These are phyloP conservation scores for Ivindomyrus marchei DNA, from an alignment of 2,113 vertebrate genomes.

Conservation along the genomic window DNA sequence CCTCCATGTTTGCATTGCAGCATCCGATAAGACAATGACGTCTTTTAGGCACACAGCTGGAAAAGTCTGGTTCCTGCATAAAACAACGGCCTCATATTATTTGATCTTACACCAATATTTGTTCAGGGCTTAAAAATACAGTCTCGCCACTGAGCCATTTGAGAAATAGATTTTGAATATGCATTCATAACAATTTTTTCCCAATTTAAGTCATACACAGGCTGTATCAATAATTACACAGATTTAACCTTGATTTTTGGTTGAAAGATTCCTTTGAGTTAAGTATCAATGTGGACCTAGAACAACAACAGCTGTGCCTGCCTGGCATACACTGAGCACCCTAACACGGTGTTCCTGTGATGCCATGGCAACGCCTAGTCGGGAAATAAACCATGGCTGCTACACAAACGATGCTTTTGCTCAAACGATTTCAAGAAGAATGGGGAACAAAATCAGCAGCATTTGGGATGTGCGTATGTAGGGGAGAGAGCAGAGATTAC, in stretches of 20 bases:
- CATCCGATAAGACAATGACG: slow-evolving; percentile 56
- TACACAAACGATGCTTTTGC: not conserved
- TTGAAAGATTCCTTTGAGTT: not conserved
- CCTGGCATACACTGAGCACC: not conserved
- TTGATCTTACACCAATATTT: not conserved
- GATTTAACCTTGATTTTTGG: not conserved
- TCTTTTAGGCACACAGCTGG: slow-evolving; percentile 45
- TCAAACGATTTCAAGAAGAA: not conserved
- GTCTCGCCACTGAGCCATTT: not conserved
- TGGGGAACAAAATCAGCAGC: not conserved
- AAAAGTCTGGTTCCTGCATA: slow-evolving; percentile 39
- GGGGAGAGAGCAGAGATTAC: not conserved
- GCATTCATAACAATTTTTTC: not conserved
- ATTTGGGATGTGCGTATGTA: not conserved
- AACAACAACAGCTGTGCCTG: not conserved
- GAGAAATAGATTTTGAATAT: not conserved
- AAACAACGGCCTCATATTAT: not conserved
- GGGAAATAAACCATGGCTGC: not conserved
- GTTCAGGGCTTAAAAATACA: not conserved
- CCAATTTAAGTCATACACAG: not conserved
- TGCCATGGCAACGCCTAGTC: slow-evolving; percentile 6
- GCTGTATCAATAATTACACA: not conserved
- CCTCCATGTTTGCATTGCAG: slow-evolving; percentile 41
- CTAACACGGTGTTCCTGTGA: not conserved
- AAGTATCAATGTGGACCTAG: not conserved